These are phyloP conservation scores for Dendrolimus houi DNA, from an alignment of 2,888 invertebrate genomes.

Conservation along the genomic window DNA sequence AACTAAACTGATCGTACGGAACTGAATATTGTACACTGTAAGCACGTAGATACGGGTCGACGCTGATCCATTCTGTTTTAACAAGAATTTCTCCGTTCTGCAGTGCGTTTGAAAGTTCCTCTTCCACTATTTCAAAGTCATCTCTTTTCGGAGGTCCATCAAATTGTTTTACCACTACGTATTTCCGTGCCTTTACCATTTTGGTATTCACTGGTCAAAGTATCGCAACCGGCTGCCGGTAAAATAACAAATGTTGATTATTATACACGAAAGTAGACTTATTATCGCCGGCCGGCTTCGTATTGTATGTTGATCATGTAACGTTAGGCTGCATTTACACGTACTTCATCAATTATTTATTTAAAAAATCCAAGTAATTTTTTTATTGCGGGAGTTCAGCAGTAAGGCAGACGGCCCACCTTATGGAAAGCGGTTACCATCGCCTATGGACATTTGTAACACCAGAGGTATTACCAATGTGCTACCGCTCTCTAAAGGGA, in stretches of 20 bases:
- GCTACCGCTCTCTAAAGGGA: too few species aligned
- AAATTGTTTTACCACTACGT: conserved; percentile 72
- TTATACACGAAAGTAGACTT: background rate
- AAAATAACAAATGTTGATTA: background rate
- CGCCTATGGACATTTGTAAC: too few species aligned
- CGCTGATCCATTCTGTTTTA: conserved; percentile 36
- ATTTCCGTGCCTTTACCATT: conserved; percentile 74
- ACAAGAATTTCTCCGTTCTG: conserved; percentile 65
- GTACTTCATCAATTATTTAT: background rate
- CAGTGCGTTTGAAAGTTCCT: conserved; percentile 68
- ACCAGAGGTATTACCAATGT: too few species aligned
- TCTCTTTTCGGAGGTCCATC: conserved; percentile 72
- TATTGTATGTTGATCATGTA: background rate
- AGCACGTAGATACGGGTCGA: conserved; percentile 32
- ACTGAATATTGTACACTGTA: conserved; percentile 17
- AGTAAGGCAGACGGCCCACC: too few species aligned
- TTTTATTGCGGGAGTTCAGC: too few species aligned
- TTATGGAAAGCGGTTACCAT: too few species aligned
- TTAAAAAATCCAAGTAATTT: too few species aligned
- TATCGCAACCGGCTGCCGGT: background rate
- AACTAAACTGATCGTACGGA: conserved; percentile 39
- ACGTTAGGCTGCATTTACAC: background rate
- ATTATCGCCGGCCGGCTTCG: background rate
- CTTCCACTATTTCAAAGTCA: conserved; percentile 76
- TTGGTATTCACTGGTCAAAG: background rate